Percentiles rank a stretch among this genome's conserved stretches.
phyloP scores from a whole-genome alignment of 2,797 vertebrate species.

The Smutsia temminckii region DNA sequence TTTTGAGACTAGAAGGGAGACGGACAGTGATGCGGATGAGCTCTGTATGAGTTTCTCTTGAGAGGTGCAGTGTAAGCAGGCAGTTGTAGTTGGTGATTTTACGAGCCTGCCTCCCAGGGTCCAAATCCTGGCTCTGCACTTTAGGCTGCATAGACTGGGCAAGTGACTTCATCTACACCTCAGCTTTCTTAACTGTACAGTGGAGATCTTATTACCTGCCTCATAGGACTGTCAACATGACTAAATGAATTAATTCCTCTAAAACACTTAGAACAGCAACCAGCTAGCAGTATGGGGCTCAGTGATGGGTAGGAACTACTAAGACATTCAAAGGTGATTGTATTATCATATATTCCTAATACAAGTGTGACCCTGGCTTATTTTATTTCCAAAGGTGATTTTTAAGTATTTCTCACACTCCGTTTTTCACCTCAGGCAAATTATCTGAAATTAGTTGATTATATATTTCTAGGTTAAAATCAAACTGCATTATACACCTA shows the following conservation, averaged over 20 bases:
- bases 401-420: slow-evolving; percentile 47
- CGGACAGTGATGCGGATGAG: background rate
- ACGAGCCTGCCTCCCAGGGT: background rate
- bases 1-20: background rate
- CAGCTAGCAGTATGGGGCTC: background rate
- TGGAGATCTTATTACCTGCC: background rate
- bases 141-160: background rate
- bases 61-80: background rate
- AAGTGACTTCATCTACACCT: background rate
- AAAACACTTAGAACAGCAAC: background rate
- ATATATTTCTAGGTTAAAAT: slow-evolving; percentile 54
- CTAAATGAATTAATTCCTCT: slow-evolving; percentile 27
- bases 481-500: background rate
- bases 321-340: no score
- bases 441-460: slow-evolving; percentile 43
- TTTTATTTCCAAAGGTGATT: slow-evolving; percentile 23
- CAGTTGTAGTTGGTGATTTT: background rate
- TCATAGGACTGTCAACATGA: background rate
- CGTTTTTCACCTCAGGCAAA: background rate
- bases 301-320: background rate
- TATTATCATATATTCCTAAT: background rate
- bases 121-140: background rate
- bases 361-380: background rate
- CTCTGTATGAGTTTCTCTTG: background rate
- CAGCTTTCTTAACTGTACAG: slow-evolving; percentile 5